Conservation (phyloP, 2,888 invertebrate species). For the Sphaerophoria rueppellii region DNA sequence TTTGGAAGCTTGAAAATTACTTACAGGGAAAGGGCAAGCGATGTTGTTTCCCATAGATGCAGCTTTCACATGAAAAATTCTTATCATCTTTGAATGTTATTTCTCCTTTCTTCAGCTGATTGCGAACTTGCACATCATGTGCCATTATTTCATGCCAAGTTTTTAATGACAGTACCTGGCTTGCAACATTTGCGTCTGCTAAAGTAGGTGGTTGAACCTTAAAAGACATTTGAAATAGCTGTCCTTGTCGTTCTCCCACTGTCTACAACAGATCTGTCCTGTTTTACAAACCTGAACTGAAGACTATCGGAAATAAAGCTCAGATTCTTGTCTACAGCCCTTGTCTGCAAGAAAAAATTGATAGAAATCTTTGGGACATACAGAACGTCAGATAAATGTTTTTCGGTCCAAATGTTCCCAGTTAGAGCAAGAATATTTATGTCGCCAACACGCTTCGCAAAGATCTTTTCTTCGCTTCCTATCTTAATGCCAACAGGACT, state of each 20-base stretch:
- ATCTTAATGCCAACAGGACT: too few relatives aligned
- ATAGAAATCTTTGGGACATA: conserved; percentile 69
- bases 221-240: conserved; percentile 7
- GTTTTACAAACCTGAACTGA: conserved; percentile 45
- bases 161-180: conserved; percentile 50
- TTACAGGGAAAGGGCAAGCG: conserved; percentile 61
- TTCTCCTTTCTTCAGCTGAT: conserved; percentile 53
- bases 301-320: conserved; percentile 37
- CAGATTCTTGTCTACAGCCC: too few relatives aligned
- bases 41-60: conserved; percentile 74
- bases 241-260: conserved; percentile 27
- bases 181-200: conserved; percentile 32
- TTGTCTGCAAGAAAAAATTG: conserved; percentile 72
- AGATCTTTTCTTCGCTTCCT: conserved; percentile 60
- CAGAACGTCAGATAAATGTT: conserved; percentile 66
- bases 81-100: conserved; percentile 57
- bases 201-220: neutral
- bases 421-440: conserved; percentile 66
- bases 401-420: conserved; percentile 54
- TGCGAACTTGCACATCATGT: conserved; percentile 71
- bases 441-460: conserved; percentile 54
- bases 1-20: conserved; percentile 52
- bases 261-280: conserved; percentile 39
- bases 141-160: conserved; percentile 75
- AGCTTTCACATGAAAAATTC: conserved; percentile 71